Evolutionary conservation across 2,888 invertebrate species (phyloP), one percentile per base, ranked within the genome.

Genomic region (Clusia tigrina): DNA sequence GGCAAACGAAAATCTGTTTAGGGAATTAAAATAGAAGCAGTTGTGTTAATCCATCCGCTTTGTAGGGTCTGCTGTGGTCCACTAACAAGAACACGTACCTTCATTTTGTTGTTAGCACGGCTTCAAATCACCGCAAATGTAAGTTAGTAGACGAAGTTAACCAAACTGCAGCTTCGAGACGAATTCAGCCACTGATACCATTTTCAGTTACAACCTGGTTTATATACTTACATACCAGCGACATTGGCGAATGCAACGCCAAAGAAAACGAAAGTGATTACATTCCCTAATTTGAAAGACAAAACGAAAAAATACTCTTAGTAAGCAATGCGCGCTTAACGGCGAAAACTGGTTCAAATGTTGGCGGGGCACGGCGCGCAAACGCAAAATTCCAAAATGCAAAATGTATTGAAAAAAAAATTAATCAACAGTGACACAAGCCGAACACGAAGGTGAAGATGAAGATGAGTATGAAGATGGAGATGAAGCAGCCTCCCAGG

Each of bases 1-100:
- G 18, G 42, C 69, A 71, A 46, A 69, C 64, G 65, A 71, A 69
- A 61, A 69, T 65, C 71, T 69, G 46, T 46, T n/a, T n/a, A n/a
- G n/a, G n/a, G 59, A 65, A 15, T n/a, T 5, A 38, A 58, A 24
- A 51, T 54, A 15, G 32, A 32, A 32, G 32, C 12, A 32, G n/a
- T n/a, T n/a, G n/a, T n/a, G n/a, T n/a, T n/a, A n/a, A n/a, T n/a
- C n/a, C n/a, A n/a, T n/a, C n/a, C n/a, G n/a, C n/a, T n/a, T 12
- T 32, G 12, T 9, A 32, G 32, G 12, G 12, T 32, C 12, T 12
- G 32, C 32, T 6, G 32, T 9, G 12, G 32, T 6, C 6, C 32
- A 12, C 32, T 9, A 6, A 32, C 32, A 9, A 22, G 48, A 6
- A 22, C 12, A 32, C 48, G 5, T 48, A 22, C 48, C 48, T 48